Evolutionary conservation across 1,140 invertebrate genomes (phyloP).

Genomic region (Luehdorfia chinensis): DNA sequence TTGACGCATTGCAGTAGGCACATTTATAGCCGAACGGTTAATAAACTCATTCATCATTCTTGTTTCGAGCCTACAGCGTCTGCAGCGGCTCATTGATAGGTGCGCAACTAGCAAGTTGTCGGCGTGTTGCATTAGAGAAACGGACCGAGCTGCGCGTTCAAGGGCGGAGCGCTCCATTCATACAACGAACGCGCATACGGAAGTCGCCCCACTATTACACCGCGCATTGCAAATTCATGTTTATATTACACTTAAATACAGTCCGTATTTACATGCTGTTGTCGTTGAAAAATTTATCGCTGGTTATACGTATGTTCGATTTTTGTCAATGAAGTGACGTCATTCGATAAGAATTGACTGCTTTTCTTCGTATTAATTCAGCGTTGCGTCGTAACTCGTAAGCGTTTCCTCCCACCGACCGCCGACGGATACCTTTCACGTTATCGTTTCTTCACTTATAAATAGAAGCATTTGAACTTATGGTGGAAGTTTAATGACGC

Average conservation of each 20-base stretch:
- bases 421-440: conserved; percentile 39
- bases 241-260: conserved; percentile 16
- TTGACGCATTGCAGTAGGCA: conserved; percentile 35
- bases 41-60: conserved; percentile 62
- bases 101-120: conserved; percentile 24
- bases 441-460: conserved; percentile 46
- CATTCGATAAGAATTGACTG: conserved; percentile 8
- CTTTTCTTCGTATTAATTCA: neutral
- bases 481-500: conserved; percentile 47
- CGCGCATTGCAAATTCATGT: conserved; percentile 15
- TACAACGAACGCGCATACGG: conserved; percentile 34
- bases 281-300: neutral
- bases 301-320: neutral
- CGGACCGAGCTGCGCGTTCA: conserved; percentile 36
- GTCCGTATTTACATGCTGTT: conserved; percentile 8
- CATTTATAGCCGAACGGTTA: conserved; percentile 44
- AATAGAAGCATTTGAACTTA: conserved; percentile 55
- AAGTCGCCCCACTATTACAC: conserved; percentile 27
- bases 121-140: conserved; percentile 53
- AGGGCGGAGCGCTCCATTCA: conserved; percentile 58
- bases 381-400: conserved; percentile 18
- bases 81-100: conserved; percentile 25
- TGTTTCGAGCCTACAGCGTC: conserved; percentile 30
- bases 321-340: conserved; percentile 21
- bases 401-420: conserved; percentile 29